Evolutionary conservation across 2,797 vertebrate genomes (phyloP).

Genomic region (Xenops minutus): DNA sequence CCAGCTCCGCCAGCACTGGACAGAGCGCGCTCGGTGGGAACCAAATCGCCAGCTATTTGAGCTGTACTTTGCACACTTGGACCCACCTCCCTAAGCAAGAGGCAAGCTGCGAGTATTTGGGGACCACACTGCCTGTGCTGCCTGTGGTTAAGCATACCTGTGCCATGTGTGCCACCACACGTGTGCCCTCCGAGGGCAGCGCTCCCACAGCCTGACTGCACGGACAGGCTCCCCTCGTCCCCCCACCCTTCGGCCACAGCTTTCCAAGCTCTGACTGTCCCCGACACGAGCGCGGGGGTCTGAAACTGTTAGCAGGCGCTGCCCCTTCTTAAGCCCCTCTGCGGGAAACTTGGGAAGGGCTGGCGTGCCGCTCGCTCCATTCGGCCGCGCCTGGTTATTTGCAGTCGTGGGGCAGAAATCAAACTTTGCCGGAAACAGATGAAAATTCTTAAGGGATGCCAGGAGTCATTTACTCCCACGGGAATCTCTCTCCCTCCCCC

Average conservation of each 20-base stretch:
- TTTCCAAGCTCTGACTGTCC: not conserved
- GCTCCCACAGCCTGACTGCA: not conserved
- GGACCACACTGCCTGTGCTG: accelerated
- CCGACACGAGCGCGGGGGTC: accelerated
- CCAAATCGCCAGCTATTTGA: not conserved
- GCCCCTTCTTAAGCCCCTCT: not conserved
- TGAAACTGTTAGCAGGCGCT: not conserved
- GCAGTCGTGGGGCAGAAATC: not conserved
- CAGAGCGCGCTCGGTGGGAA: not conserved
- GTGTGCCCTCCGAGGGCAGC: too few species aligned
- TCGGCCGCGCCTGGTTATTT: not conserved
- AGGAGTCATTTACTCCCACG: not conserved
- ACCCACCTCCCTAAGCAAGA: not conserved
- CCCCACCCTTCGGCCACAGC: not conserved
- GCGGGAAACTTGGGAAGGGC: not conserved
- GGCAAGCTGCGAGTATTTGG: not conserved
- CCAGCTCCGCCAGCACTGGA: accelerated
- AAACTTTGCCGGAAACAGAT: not conserved
- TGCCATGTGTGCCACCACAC: not conserved
- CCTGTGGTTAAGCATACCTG: not conserved
- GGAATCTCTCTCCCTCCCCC: not conserved
- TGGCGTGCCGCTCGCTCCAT: accelerated
- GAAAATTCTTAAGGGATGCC: not conserved
- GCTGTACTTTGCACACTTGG: not conserved
- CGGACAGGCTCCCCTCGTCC: not conserved